These are phyloP conservation scores for Balaeniceps rex DNA, from an alignment of 2,113 vertebrate species.

Conservation along the genomic window DNA sequence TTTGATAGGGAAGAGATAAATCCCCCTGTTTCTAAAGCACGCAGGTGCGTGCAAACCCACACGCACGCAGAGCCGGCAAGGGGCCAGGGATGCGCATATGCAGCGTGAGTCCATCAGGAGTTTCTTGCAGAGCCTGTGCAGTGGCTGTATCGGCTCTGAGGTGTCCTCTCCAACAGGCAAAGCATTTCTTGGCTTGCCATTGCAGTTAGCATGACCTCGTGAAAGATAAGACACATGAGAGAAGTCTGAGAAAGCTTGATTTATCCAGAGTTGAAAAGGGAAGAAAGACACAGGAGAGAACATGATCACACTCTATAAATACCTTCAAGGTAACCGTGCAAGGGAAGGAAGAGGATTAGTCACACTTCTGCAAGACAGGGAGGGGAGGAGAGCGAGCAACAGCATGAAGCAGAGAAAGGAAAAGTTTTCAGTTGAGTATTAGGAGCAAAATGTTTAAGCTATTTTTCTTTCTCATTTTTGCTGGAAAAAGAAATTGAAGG, in stretches of 20 bases:
- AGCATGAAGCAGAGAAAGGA: not conserved
- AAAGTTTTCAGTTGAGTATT: not conserved
- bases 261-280: not conserved
- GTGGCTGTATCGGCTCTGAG: not conserved
- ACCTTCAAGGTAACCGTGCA: slow-evolving; percentile 32
- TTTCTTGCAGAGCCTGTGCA: not conserved
- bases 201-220: not conserved
- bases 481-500: not conserved
- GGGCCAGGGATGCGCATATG: not conserved
- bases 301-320: slow-evolving; percentile 41
- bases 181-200: not conserved
- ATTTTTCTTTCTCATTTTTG: not conserved
- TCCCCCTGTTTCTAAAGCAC: no score
- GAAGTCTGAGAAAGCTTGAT: not conserved
- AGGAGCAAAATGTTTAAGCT: not conserved
- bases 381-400: not conserved
- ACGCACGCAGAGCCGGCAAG: rapidly evolving
- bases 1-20: not conserved
- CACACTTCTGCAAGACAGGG: not conserved
- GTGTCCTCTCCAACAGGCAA: not conserved
- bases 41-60: no score
- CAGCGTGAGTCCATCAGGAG: not conserved
- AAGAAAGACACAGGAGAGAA: not conserved
- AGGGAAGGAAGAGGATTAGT: slow-evolving; percentile 34
- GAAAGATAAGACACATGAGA: not conserved